A percentile compares a stretch with the other conserved stretches of the same genome.
Evolutionary conservation across 2,888 invertebrate genomes (phyloP).

Genomic region (Diaprepes abbreviatus): DNA sequence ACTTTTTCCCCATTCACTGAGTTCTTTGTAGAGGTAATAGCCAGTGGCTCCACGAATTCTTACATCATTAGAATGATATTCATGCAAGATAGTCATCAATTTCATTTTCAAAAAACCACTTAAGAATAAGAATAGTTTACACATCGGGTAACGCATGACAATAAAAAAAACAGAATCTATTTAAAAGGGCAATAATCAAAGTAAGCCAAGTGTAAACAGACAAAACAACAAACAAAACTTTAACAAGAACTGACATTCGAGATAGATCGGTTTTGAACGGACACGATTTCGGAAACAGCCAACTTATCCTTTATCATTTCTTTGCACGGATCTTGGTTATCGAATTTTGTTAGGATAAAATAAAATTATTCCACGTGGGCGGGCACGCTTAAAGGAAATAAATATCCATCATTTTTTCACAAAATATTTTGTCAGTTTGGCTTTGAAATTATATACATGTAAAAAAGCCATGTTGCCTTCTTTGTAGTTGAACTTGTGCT

Average conservation of each 20-base stretch:
- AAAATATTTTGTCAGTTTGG: not conserved
- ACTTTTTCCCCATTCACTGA: no score
- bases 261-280: not conserved
- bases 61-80: no score
- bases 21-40: no score
- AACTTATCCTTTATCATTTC: not conserved
- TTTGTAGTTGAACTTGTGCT: no score
- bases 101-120: no score
- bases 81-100: no score
- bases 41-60: no score
- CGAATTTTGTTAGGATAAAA: slow-evolving; percentile 2
- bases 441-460: not conserved
- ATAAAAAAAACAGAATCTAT: no score
- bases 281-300: not conserved
- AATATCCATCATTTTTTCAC: not conserved
- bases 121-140: no score
- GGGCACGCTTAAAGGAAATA: not conserved
- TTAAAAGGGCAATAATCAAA: not conserved
- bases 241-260: not conserved
- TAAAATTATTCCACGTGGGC: not conserved
- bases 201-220: not conserved
- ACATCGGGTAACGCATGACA: no score
- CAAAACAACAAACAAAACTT: not conserved
- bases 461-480: no score
- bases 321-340: not conserved